Base-by-base conservation (phyloP, 2,888 invertebrate species). In the Chirona hameri region DNA sequence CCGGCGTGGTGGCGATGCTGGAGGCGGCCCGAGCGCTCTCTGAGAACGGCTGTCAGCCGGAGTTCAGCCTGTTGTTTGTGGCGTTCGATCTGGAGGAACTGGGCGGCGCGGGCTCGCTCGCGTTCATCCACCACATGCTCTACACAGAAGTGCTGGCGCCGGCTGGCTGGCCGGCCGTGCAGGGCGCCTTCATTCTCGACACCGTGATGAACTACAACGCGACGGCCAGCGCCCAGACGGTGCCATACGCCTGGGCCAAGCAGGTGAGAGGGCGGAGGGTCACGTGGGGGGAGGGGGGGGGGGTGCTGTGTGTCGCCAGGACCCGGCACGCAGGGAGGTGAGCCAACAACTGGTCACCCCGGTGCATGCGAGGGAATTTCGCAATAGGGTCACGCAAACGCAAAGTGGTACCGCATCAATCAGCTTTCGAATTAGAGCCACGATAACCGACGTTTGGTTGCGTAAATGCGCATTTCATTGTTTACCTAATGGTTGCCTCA, bases 31-130 rank as follows among this genome's bases (percentile, higher is more conserved):
- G 87, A 27, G 85, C 86, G 0, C 84, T 87, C 48, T 83, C 86
- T 10, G 85, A 86, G 82, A 85, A 86, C 39, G 85, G 85, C 5
- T 87, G 86, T 84, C 84, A 80, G 72, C 83, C 82, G 21, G 84
- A 87, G 79, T 86, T 86, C 83, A 86, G 87, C 18, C 84, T 88
- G n/a, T 86, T 88, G 79, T 88, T 88, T 83, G 88, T 88, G 9
- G 87, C 87, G 0, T 88, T 88, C 84, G 88, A 88, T 82, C 84
- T 87, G 83, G 88, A 88, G 85, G 88, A 88, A 86, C 86, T 86
- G 27, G 88, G 88, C 69, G 86, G 84, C 81, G 83, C 82, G 65
- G 81, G 84, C 27, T 79, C 69, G 0, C 29, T 79, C 27, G 48
- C 83, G 21, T 81, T 84, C 81, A 79, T 83, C 46, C 48, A 84